These are phyloP conservation scores for Mormyrops boulengeri DNA, from an alignment of 2,797 vertebrate genomes.

Conservation along the genomic window DNA sequence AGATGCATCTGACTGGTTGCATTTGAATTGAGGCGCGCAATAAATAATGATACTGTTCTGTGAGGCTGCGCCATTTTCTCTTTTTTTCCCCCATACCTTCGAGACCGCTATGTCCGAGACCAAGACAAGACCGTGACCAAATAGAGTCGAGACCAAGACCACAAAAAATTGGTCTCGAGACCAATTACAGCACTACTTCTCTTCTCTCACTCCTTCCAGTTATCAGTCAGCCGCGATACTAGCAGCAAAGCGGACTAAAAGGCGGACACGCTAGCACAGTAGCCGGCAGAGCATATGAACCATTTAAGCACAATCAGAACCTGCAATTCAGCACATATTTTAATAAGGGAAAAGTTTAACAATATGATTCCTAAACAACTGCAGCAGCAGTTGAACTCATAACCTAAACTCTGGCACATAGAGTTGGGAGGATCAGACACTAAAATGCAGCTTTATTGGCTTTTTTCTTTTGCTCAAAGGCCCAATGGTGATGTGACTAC, in stretches of 20 bases:
- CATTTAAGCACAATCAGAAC: neutral
- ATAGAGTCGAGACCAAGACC: no score
- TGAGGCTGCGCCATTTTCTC: no score
- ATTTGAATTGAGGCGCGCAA: no score
- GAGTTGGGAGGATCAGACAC: neutral
- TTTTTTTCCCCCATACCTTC: no score
- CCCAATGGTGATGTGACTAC: neutral
- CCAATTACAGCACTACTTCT: no score
- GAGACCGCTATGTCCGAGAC: no score
- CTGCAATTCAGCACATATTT: neutral
- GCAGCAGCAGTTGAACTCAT: neutral
- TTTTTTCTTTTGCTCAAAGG: neutral
- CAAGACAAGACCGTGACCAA: no score
- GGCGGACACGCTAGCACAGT: neutral
- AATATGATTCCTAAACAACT: neutral
- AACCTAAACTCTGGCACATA: neutral
- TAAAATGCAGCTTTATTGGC: neutral
- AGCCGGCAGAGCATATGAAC: neutral
- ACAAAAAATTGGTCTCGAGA: no score
- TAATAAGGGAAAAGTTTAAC: neutral
- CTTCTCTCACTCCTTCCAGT: neutral
- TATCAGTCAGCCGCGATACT: neutral
- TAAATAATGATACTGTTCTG: no score
- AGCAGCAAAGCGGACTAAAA: neutral
- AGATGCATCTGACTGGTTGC: no score